Percentiles rank a stretch among this genome's conserved stretches.
Evolutionary conservation across 2,113 vertebrate genomes (phyloP).

Genomic region (Pampusana beccarii): DNA sequence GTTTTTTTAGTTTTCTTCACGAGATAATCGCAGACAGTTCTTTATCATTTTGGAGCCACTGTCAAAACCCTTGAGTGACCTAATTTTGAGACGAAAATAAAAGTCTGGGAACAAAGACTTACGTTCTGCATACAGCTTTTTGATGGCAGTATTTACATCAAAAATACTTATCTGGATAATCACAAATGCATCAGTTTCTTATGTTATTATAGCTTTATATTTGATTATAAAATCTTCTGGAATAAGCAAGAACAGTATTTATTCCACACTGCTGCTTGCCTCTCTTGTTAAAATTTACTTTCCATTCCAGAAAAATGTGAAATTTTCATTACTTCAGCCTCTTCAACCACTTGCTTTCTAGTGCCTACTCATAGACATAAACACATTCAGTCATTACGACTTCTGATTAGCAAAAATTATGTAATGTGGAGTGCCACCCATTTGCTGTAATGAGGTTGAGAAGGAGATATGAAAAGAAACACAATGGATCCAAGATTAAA

Average conservation of each 20-base stretch:
- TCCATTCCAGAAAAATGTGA: neutral
- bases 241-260: neutral
- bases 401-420: neutral
- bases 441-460: neutral
- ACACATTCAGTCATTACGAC: neutral
- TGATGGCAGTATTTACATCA: neutral
- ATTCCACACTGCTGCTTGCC: neutral
- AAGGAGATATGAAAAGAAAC: neutral
- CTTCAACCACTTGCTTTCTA: neutral
- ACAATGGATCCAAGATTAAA: neutral
- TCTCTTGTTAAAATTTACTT: neutral
- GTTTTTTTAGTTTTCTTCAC: neutral
- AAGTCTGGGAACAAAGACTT: neutral
- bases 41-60: neutral
- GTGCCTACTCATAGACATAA: neutral
- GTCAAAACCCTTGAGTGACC: neutral
- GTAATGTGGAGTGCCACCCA: neutral
- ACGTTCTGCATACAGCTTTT: neutral
- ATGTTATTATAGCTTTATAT: neutral
- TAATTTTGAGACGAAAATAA: neutral
- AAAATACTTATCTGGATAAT: neutral
- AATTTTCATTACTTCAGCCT: neutral
- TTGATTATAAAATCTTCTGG: neutral
- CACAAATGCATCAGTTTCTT: neutral
- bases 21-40: neutral